These are phyloP conservation scores for Lanius collurio DNA, from an alignment of 2,113 vertebrate genomes.

Conservation along the genomic window DNA sequence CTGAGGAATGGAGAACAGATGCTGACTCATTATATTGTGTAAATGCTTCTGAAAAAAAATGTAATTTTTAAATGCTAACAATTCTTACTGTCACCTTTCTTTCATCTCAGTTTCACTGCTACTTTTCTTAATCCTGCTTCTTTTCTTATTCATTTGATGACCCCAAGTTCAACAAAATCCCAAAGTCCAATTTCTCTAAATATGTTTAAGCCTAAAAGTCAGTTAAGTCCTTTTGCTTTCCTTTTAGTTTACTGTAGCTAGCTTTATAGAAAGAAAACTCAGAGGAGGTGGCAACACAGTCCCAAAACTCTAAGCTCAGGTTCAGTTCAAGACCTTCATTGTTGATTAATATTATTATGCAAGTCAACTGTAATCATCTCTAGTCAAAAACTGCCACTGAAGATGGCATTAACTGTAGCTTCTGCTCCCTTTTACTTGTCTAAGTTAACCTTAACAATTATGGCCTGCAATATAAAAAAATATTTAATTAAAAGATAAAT, in stretches of 20 bases:
- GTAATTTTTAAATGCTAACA: not conserved
- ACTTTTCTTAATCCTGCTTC: not conserved
- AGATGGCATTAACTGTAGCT: not conserved
- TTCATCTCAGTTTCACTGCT: not conserved
- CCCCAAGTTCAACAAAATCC: not conserved
- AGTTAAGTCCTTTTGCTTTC: not conserved
- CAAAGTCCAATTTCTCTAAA: not conserved
- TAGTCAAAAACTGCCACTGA: not conserved
- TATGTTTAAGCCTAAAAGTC: not conserved
- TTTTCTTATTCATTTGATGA: not conserved
- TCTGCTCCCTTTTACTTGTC: not conserved
- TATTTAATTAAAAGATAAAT: not conserved
- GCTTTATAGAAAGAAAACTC: not conserved
- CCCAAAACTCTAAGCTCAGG: not conserved
- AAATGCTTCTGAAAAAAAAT: not conserved
- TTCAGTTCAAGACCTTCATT: not conserved
- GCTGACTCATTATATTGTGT: not conserved
- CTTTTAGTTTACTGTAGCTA: not conserved
- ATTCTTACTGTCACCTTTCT: not conserved
- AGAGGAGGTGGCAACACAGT: not conserved
- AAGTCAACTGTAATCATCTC: not conserved
- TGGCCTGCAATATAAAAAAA: not conserved
- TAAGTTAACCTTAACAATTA: not conserved
- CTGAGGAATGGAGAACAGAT: not conserved
- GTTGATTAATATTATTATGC: not conserved